Evolutionary conservation across 2,888 invertebrate genomes (phyloP), one percentile per base, ranked within the genome.

Genomic region (Apodemia duryi): DNA sequence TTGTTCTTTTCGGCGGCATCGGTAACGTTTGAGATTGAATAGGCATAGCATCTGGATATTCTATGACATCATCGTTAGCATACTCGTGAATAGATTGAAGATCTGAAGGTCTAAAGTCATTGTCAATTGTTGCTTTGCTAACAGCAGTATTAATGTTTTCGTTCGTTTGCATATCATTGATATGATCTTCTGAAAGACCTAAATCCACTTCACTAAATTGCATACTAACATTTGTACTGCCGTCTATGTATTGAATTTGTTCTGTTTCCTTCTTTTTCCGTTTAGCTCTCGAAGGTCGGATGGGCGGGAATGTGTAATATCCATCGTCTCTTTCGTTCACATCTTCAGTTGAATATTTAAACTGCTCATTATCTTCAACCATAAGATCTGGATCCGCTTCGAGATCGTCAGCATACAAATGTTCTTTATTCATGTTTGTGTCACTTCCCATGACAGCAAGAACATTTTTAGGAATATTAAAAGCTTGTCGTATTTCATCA

Each of bases 401-500:
- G 63, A 79, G 74, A 72, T 87, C 88, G 75, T 88, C 85, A 52
- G 79, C 77, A 74, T 89, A 88, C 74, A 83, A 77, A 70, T 84
- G 80, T 64, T 84, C 77, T 71, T 85, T 77, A 74, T 83, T 75
- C 69, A 84, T 72, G 68, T 75, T 82, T 69, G 81, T 75, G 74
- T 80, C 77, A 67, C 78, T 83, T 64, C 94, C 94, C 81, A 95
- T 93, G 65, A 94, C 92, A 41, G 94, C 93, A 64, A 95, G 87
- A 11, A 94, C 93, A 80, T 95, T 96, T 65, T 91, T 92, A 7
- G 95, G 94, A 68, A 93, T 93, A 79, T 94, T 93, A 76, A 97
- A 95, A 41, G 96, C 96, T 84, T 96, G 96, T 72, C 96, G 93
- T 73, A 97, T 95, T 86, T 97, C 96, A 64, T 94, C 94, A 76